Conservation (phyloP, 2,888 invertebrate species). For the Troglohyphantes excavatus region DNA sequence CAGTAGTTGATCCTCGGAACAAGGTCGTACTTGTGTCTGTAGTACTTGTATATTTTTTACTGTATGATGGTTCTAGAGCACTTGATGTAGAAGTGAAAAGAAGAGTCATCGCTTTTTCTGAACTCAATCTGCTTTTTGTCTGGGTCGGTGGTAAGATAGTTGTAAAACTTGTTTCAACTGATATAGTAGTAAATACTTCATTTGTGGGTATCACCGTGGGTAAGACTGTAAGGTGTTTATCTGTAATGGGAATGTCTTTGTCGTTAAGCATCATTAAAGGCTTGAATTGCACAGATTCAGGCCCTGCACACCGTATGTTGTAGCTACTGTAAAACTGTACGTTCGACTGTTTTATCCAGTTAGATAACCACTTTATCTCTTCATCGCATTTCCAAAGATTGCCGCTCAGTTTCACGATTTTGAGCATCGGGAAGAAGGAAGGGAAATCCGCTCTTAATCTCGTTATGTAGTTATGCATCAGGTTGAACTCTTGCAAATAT, state of each 20-base stretch:
- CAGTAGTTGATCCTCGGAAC: neutral
- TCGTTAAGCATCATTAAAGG: conserved; percentile 80
- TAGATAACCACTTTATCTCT: conserved; percentile 82
- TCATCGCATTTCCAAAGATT: conserved; percentile 88
- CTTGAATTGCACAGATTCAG: conserved; percentile 81
- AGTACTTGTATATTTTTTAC: neutral
- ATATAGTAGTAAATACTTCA: neutral
- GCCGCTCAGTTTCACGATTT: conserved; percentile 87
- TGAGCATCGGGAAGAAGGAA: conserved; percentile 88
- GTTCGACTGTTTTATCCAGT: conserved; percentile 86
- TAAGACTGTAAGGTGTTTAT: neutral
- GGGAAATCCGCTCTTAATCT: conserved; percentile 87
- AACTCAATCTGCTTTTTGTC: neutral
- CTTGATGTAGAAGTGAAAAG: neutral
- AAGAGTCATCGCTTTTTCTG: neutral
- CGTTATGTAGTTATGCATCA: conserved; percentile 86
- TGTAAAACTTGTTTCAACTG: neutral
- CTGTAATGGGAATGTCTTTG: conserved; percentile 58
- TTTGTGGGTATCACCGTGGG: neutral
- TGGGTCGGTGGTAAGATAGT: neutral
- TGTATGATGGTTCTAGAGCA: neutral
- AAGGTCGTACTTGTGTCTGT: neutral
- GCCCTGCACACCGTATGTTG: conserved; percentile 83
- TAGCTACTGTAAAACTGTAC: conserved; percentile 82
- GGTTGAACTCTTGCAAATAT: conserved; percentile 88